A percentile compares a stretch with the other conserved stretches of the same genome.
These are phyloP conservation scores for Pseudocheirus occidentalis DNA, from an alignment of 2,797 vertebrate genomes.

Conservation along the genomic window DNA sequence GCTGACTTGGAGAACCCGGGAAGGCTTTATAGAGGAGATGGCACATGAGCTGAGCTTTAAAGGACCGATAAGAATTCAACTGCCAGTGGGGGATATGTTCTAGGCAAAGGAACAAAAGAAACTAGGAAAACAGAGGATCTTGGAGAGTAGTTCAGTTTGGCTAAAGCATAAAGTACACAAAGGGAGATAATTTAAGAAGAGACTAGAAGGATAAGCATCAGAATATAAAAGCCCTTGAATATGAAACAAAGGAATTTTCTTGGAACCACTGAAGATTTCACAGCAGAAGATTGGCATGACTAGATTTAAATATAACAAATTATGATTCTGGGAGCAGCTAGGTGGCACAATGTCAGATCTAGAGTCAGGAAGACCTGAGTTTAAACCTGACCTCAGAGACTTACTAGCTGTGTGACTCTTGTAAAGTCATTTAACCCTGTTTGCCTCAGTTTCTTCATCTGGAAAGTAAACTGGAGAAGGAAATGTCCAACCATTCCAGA, in stretches of 20 bases:
- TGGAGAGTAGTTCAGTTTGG: neutral
- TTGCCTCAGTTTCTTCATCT: neutral
- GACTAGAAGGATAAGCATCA: neutral
- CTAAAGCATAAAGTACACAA: no score
- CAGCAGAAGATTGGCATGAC: neutral
- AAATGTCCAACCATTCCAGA: neutral
- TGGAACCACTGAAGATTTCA: neutral
- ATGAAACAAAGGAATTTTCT: neutral
- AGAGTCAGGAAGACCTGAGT: neutral
- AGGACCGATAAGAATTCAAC: neutral
- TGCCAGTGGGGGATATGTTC: neutral
- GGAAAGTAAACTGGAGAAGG: neutral
- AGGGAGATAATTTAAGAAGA: neutral
- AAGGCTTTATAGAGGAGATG: neutral
- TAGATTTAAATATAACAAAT: neutral
- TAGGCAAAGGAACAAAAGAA: neutral
- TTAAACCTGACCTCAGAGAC: neutral
- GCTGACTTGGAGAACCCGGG: neutral
- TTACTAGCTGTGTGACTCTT: neutral
- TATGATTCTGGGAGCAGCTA: neutral
- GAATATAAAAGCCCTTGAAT: neutral
- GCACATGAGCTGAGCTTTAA: neutral
- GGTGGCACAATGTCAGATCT: neutral
- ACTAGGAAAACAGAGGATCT: neutral
- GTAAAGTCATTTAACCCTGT: neutral